Conservation (phyloP, 2,113 vertebrate species). For the Ascaphus truei region DNA sequence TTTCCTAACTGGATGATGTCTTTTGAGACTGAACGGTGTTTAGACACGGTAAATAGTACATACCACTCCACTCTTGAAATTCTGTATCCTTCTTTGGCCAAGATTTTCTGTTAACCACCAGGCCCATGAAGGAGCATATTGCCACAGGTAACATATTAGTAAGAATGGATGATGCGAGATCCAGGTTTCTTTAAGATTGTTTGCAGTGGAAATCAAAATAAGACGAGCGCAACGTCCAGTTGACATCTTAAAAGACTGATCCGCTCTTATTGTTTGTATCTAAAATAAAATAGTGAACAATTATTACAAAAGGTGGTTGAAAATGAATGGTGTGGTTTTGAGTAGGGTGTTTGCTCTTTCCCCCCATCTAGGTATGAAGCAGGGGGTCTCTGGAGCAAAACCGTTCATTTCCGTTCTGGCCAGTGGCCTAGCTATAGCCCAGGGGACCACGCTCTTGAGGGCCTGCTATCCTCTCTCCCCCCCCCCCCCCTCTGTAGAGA, state of each 20-base stretch:
- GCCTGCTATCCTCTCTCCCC: too few species aligned
- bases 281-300: constrained; percentile 41
- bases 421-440: too few species aligned
- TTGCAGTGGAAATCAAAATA: constrained; percentile 77
- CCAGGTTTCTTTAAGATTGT: constrained; percentile 87
- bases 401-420: too few species aligned
- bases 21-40: too few species aligned
- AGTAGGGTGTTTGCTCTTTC: too few species aligned
- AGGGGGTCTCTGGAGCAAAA: too few species aligned
- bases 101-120: constrained; percentile 67
- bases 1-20: too few species aligned
- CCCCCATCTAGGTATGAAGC: too few species aligned
- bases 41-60: constrained; percentile 38
- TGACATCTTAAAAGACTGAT: constrained; percentile 82
- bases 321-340: too few species aligned
- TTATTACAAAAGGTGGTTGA: too few species aligned
- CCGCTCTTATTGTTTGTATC: constrained; percentile 36
- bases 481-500: too few species aligned
- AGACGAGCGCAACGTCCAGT: constrained; percentile 77
- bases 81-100: constrained; percentile 76
- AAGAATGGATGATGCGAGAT: constrained; percentile 81
- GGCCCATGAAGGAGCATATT: constrained; percentile 81
- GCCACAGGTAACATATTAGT: constrained; percentile 74
- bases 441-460: too few species aligned
- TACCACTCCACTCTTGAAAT: constrained; percentile 85